Conservation (phyloP, 2,797 vertebrate genomes). For the Iguana delicatissima region DNA sequence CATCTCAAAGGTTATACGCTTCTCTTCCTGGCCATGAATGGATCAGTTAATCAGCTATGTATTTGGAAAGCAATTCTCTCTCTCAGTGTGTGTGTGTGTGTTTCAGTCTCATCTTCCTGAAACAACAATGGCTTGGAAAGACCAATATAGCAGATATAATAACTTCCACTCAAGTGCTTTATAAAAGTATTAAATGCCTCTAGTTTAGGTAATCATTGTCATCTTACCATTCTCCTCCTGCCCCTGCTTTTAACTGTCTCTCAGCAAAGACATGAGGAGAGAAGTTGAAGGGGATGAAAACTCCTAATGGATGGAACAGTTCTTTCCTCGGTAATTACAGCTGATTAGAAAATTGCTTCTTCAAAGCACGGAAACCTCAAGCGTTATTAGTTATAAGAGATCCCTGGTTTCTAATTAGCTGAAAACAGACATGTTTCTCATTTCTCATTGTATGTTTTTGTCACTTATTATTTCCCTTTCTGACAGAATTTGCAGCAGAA, state of each 20-base stretch:
- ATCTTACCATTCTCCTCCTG: constrained; percentile 32
- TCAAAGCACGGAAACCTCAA: constrained; percentile 65
- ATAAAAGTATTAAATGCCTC: constrained; percentile 50
- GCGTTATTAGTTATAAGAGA: constrained; percentile 58
- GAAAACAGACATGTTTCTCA: constrained; percentile 46
- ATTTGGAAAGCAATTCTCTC: constrained; percentile 34
- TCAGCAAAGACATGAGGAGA: background rate
- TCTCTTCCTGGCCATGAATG: no score
- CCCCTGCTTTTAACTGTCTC: constrained; percentile 9
- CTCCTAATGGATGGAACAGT: constrained; percentile 43
- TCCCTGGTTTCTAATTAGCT: constrained; percentile 54
- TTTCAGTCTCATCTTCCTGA: background rate
- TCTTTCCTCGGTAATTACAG: constrained; percentile 40
- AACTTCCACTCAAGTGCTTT: constrained; percentile 40
- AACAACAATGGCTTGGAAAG: constrained; percentile 40
- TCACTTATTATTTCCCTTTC: constrained; percentile 38
- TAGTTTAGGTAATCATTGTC: constrained; percentile 54
- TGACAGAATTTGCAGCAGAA: constrained; percentile 46
- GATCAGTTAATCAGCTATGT: constrained; percentile 6
- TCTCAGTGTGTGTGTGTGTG: background rate
- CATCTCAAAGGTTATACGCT: no score
- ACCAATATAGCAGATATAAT: constrained; percentile 44
- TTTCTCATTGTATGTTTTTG: constrained; percentile 23
- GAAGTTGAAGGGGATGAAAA: background rate
- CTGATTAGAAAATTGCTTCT: constrained; percentile 64